A percentile compares a stretch with the other conserved stretches of the same genome.
phyloP scores from a whole-genome alignment of 2,797 vertebrate genomes.

The Xenopus petersii region DNA sequence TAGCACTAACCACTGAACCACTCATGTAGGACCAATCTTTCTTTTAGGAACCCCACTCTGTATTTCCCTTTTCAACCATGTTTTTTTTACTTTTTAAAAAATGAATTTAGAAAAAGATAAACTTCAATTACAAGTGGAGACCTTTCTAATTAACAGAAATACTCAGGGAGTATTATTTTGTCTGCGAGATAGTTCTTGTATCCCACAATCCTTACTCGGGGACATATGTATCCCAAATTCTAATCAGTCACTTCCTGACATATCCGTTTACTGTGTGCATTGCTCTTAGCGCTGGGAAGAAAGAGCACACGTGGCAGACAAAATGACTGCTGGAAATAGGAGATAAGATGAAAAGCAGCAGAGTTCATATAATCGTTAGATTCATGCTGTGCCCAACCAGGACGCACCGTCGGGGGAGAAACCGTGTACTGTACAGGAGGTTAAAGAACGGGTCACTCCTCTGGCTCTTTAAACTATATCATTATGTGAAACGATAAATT shows the following conservation, averaged over 20 bases:
- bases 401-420: neutral
- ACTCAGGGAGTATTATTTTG: too few relatives aligned
- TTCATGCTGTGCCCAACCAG: constrained; percentile 7
- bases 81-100: too few relatives aligned
- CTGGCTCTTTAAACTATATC: neutral
- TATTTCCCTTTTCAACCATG: too few relatives aligned
- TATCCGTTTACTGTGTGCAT: neutral
- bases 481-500: neutral
- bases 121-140: too few relatives aligned
- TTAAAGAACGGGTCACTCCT: neutral
- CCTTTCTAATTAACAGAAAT: too few relatives aligned
- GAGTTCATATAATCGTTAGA: constrained; percentile 14
- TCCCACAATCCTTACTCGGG: constrained; percentile 28
- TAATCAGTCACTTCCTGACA: constrained; percentile 1
- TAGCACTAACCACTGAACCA: too few relatives aligned
- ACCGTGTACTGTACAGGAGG: neutral
- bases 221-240: constrained; percentile 21
- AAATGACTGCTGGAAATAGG: constrained; percentile 21
- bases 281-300: constrained; percentile 8
- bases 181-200: neutral
- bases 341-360: constrained; percentile 37
- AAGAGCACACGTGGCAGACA: constrained; percentile 21
- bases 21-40: too few relatives aligned
- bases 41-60: too few relatives aligned
- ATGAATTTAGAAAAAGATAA: too few relatives aligned